Conservation (phyloP, 2,888 invertebrate species). For the Phorcus lineatus region DNA sequence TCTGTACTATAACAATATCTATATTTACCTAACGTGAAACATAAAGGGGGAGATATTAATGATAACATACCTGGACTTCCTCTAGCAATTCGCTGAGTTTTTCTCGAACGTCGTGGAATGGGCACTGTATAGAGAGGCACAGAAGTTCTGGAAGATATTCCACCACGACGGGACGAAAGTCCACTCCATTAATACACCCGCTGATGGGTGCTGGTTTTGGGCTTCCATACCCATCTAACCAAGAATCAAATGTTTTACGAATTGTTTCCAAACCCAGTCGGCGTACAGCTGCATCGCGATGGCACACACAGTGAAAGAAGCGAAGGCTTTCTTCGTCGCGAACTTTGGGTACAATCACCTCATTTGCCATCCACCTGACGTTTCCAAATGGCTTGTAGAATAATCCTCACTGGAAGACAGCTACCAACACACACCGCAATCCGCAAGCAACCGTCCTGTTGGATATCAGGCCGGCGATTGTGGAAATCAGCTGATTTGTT, state of each 20-base stretch:
- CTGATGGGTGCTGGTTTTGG: conserved; percentile 30
- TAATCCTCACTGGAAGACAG: too few relatives aligned
- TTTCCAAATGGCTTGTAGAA: background rate
- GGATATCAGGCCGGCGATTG: too few relatives aligned
- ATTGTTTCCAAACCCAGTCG: conserved; percentile 41
- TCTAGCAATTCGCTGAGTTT: conserved; percentile 79
- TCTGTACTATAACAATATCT: too few relatives aligned
- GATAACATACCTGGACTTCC: conserved; percentile 78
- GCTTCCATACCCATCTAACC: conserved; percentile 56
- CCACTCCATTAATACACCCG: conserved; percentile 28
- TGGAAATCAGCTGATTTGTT: too few relatives aligned
- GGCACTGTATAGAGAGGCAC: conserved; percentile 80
- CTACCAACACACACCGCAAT: too few relatives aligned
- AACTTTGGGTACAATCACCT: background rate
- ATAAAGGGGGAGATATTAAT: too few relatives aligned
- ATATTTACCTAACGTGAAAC: too few relatives aligned
- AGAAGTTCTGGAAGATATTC: conserved; percentile 79
- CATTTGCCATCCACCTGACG: conserved; percentile 37
- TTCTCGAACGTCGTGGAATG: conserved; percentile 80
- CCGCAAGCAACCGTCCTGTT: too few relatives aligned
- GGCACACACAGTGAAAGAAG: conserved; percentile 45
- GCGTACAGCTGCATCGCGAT: conserved; percentile 41
- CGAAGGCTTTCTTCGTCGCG: conserved; percentile 44
- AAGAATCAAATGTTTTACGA: conserved; percentile 44
- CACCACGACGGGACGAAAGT: conserved; percentile 77